phyloP scores from a whole-genome alignment of 2,888 invertebrate species.

The Leucophenga maculata region DNA sequence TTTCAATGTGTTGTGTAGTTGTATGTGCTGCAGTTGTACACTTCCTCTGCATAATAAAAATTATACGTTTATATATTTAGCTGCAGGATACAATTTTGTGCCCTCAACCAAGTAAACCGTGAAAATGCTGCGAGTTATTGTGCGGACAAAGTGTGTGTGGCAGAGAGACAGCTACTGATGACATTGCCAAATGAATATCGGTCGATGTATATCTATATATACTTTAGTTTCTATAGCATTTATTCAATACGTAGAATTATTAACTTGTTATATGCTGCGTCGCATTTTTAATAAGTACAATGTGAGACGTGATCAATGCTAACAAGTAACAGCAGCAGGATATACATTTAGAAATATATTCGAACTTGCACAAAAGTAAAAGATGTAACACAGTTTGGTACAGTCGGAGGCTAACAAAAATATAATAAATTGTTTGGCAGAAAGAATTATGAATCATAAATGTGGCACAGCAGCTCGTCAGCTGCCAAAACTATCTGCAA shows the following conservation, averaged over 20 bases:
- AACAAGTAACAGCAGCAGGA: conserved; percentile 41
- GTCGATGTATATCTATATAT: too few species aligned
- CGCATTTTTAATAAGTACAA: conserved; percentile 61
- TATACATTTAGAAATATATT: neutral
- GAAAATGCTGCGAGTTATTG: neutral
- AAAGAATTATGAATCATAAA: too few species aligned
- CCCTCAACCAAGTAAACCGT: conserved; percentile 9
- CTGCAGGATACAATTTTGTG: conserved; percentile 22
- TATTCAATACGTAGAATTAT: conserved; percentile 53
- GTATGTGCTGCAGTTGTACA: neutral
- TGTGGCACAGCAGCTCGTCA: too few species aligned
- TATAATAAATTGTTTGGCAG: too few species aligned
- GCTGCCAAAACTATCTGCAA: too few species aligned
- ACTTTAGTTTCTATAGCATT: conserved; percentile 27
- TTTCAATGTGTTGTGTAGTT: neutral
- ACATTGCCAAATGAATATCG: neutral
- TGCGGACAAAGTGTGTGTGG: neutral
- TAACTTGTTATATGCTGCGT: conserved; percentile 66
- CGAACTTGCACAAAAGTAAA: neutral
- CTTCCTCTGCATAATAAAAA: conserved; percentile 56
- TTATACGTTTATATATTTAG: conserved; percentile 60
- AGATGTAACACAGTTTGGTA: neutral
- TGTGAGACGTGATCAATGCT: conserved; percentile 50
- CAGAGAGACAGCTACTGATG: conserved; percentile 32
- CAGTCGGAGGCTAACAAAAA: too few species aligned